Evolutionary conservation across 2,113 vertebrate genomes (phyloP).

Genomic region (Alouatta palliata): DNA sequence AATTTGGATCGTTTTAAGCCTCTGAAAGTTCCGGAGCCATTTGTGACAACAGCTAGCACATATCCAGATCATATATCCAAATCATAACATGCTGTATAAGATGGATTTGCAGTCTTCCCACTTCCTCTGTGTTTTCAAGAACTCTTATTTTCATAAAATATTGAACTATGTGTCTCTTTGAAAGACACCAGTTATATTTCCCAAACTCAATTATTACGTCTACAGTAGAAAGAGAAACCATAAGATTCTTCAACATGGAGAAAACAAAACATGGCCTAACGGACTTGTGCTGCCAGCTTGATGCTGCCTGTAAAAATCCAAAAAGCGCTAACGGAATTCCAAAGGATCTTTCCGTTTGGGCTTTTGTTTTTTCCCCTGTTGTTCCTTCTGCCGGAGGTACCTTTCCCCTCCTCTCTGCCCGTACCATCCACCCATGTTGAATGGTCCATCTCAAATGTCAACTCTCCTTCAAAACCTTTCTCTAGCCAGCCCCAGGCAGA

Average conservation of each 20-base stretch:
- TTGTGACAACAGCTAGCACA: too few species aligned
- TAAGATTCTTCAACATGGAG: not conserved
- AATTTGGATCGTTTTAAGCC: not conserved
- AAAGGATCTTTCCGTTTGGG: not conserved
- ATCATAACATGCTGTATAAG: not conserved
- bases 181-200: conserved; percentile 16
- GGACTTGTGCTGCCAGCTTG: not conserved
- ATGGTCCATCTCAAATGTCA: conserved; percentile 12
- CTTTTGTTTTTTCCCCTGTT: not conserved
- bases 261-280: not conserved
- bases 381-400: conserved; percentile 17
- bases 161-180: conserved; percentile 31
- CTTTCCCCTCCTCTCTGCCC: conserved; percentile 8
- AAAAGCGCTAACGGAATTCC: not conserved
- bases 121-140: not conserved
- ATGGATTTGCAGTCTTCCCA: not conserved
- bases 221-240: not conserved
- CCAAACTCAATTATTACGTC: conserved; percentile 13
- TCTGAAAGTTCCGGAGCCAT: not conserved
- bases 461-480: conserved; percentile 6
- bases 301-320: not conserved
- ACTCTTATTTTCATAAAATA: not conserved
- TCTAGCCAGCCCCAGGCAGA: conserved; percentile 14
- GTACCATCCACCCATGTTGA: not conserved
- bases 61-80: too few species aligned